These are phyloP conservation scores for Drosophila cracens DNA, from an alignment of 2,888 invertebrate species.

Conservation along the genomic window DNA sequence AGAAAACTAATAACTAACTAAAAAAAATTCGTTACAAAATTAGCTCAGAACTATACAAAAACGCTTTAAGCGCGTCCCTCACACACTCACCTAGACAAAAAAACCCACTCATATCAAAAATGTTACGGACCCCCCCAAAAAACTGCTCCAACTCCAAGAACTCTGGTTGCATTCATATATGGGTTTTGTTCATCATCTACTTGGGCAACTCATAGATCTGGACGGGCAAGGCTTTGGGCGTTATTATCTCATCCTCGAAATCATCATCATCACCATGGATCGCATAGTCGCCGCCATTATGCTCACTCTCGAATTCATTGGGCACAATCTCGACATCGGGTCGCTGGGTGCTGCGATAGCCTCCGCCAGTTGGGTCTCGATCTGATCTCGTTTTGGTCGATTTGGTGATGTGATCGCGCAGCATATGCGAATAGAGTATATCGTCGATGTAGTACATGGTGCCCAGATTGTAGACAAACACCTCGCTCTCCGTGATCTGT, in stretches of 20 bases:
- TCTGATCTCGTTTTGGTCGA: conserved; percentile 76
- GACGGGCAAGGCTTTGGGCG: conserved; percentile 85
- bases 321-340: conserved; percentile 85
- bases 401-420: conserved; percentile 81
- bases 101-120: conserved; percentile 42
- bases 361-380: conserved; percentile 68
- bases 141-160: background rate
- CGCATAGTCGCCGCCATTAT: conserved; percentile 82
- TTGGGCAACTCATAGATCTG: conserved; percentile 83
- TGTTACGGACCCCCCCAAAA: conserved; percentile 40
- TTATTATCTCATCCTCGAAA: conserved; percentile 84
- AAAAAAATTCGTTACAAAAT: conserved; percentile 69
- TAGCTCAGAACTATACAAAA: conserved; percentile 77
- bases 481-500: conserved; percentile 87
- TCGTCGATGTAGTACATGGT: conserved; percentile 88
- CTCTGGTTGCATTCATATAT: background rate
- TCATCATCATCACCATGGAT: conserved; percentile 84
- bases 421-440: conserved; percentile 86
- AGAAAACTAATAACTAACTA: conserved; percentile 69
- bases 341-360: conserved; percentile 71
- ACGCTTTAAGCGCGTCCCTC: conserved; percentile 67
- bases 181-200: conserved; percentile 52
- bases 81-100: conserved; percentile 1
- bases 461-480: conserved; percentile 88
- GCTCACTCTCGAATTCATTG: conserved; percentile 83